Conservation (phyloP, 2,113 vertebrate genomes). For the Polypterus bichir region DNA sequence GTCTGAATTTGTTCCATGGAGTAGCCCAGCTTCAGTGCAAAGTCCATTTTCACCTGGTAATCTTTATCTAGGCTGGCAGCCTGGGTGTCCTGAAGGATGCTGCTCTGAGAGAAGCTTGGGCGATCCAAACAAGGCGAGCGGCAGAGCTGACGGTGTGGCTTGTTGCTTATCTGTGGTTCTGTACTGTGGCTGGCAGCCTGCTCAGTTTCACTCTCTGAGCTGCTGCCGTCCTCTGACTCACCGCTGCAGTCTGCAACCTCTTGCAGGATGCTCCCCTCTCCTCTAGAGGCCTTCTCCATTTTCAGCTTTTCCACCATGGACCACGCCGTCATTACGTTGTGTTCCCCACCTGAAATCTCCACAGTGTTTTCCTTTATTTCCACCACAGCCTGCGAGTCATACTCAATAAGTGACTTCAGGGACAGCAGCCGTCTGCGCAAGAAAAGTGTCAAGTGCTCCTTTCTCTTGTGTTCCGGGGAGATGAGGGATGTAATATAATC, state of each 20-base stretch:
- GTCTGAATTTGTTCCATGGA: constrained; percentile 85
- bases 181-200: constrained; percentile 45
- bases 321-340: constrained; percentile 86
- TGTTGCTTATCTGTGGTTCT: constrained; percentile 58
- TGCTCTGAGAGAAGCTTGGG: constrained; percentile 89
- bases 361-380: constrained; percentile 59
- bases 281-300: constrained; percentile 82
- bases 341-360: constrained; percentile 49
- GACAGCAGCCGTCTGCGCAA: constrained; percentile 33
- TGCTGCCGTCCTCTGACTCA: constrained; percentile 77
- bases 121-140: constrained; percentile 86
- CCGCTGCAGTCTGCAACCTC: constrained; percentile 54
- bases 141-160: constrained; percentile 86
- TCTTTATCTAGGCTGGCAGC: constrained; percentile 67
- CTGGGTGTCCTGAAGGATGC: constrained; percentile 64
- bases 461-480: constrained; percentile 41
- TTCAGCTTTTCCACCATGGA: constrained; percentile 71
- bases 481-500: constrained; percentile 44
- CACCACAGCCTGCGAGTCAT: constrained; percentile 45
- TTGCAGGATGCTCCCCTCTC: constrained; percentile 57
- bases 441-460: constrained; percentile 37
- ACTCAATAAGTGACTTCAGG: constrained; percentile 34
- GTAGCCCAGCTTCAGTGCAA: constrained; percentile 92
- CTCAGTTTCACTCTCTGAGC: constrained; percentile 80
- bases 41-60: constrained; percentile 93